Evolutionary conservation across 2,797 vertebrate genomes (phyloP).

Genomic region (Hoplostethus atlanticus): DNA sequence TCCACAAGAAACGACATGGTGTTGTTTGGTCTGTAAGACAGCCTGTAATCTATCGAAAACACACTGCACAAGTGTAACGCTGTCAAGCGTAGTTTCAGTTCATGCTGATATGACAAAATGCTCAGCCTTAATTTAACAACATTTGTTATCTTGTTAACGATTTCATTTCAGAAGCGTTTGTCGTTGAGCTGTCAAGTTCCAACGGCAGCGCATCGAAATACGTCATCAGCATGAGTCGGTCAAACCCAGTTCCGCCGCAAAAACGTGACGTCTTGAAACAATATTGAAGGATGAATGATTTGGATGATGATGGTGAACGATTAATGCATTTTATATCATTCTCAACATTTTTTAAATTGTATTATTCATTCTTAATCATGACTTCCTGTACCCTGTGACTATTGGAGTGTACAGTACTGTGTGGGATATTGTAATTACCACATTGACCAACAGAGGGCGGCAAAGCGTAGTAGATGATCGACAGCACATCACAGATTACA

Average conservation of each 20-base stretch:
- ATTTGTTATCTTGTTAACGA: background rate
- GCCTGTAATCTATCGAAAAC: slow-evolving; percentile 15
- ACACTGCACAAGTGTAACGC: background rate
- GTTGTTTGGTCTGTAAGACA: slow-evolving; percentile 11
- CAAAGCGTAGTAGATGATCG: background rate
- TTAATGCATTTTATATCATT: too few relatives aligned
- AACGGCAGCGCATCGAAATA: background rate
- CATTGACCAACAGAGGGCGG: background rate
- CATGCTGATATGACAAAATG: slow-evolving; percentile 36
- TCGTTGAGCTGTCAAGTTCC: slow-evolving; percentile 46
- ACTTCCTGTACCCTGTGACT: background rate
- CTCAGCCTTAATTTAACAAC: background rate
- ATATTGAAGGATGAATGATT: too few relatives aligned
- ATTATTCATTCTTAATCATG: background rate
- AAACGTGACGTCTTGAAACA: slow-evolving; percentile 42
- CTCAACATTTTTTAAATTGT: background rate
- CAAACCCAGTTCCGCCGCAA: slow-evolving; percentile 62
- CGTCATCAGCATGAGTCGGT: slow-evolving; percentile 51
- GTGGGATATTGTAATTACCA: background rate
- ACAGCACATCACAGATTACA: too few relatives aligned
- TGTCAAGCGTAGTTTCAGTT: slow-evolving; percentile 3
- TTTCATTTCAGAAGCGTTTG: slow-evolving; percentile 50
- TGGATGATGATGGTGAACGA: too few relatives aligned
- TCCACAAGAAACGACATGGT: slow-evolving; percentile 95
- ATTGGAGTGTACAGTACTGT: background rate